Evolutionary conservation across 2,797 vertebrate species (phyloP).

Genomic region (Phrynocephalus forsythii): DNA sequence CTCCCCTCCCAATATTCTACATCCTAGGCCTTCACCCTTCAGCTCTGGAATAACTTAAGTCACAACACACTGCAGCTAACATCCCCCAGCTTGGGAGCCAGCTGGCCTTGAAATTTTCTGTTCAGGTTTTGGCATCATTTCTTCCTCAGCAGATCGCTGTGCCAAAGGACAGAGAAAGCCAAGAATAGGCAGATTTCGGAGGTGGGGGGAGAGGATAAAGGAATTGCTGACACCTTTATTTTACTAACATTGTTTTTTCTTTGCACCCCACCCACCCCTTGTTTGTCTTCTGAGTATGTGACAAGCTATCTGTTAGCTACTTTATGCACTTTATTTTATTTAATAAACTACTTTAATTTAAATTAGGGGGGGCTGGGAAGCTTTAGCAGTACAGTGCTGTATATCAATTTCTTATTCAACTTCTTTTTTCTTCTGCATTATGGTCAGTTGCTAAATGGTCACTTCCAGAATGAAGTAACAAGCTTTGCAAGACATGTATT

Average conservation of each 20-base stretch:
- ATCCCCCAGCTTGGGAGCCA: not conserved
- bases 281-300: constrained; percentile 49
- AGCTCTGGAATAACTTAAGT: constrained; percentile 8
- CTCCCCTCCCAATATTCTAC: constrained; percentile 48
- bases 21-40: constrained; percentile 31
- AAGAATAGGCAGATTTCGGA: constrained; percentile 14
- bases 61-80: accelerated
- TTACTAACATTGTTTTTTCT: constrained; percentile 51
- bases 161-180: constrained; percentile 39
- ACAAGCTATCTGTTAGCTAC: constrained; percentile 60
- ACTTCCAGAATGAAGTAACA: accelerated
- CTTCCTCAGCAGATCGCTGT: not conserved
- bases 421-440: not conserved
- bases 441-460: not conserved
- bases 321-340: constrained; percentile 75
- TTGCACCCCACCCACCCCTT: not conserved
- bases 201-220: not conserved
- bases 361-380: constrained; percentile 36
- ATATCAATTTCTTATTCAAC: too few relatives aligned
- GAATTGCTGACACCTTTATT: constrained; percentile 39
- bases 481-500: not conserved
- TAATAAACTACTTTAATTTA: constrained; percentile 67
- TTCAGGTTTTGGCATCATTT: constrained; percentile 18
- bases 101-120: constrained; percentile 9
- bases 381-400: constrained; percentile 30